Conservation (phyloP, 2,797 vertebrate genomes). For the Fratercula arctica region DNA sequence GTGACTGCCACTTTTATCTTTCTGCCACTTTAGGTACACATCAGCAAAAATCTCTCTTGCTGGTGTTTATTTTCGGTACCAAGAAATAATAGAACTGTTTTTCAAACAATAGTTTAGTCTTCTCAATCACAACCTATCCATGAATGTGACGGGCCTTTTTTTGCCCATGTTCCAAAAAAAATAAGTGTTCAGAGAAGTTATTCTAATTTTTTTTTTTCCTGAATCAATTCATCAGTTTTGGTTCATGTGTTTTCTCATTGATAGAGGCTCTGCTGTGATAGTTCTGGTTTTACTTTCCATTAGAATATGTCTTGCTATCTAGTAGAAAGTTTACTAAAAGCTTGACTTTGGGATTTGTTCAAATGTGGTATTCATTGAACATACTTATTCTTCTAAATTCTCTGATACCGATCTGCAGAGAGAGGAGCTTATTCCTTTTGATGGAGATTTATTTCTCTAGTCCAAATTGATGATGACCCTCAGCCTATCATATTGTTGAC, state of each 20-base stretch:
- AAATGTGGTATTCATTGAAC: slow-evolving; percentile 59
- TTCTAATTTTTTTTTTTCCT: not conserved
- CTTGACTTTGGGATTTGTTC: slow-evolving; percentile 53
- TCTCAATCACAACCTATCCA: not conserved
- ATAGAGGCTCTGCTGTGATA: not conserved
- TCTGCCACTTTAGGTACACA: not conserved
- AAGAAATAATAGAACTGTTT: not conserved
- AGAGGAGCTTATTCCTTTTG: slow-evolving; percentile 63
- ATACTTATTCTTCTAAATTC: slow-evolving; percentile 63
- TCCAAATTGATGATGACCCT: not conserved
- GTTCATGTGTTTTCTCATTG: not conserved
- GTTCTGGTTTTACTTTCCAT: slow-evolving; percentile 15
- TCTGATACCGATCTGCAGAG: slow-evolving; percentile 71
- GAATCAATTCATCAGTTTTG: not conserved
- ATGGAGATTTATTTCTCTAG: slow-evolving; percentile 49
- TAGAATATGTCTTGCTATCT: not conserved
- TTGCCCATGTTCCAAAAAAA: not conserved
- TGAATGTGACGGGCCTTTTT: not conserved
- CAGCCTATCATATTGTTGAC: not conserved
- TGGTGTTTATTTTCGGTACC: not conserved
- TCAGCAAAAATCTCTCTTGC: not conserved
- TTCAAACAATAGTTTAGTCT: not conserved
- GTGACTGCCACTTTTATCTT: not conserved
- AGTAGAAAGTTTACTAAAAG: slow-evolving; percentile 18
- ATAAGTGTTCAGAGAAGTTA: not conserved